Evolutionary conservation across 2,113 vertebrate species (phyloP).

Genomic region (rabbit (Oryctolagus cuniculus)): DNA sequence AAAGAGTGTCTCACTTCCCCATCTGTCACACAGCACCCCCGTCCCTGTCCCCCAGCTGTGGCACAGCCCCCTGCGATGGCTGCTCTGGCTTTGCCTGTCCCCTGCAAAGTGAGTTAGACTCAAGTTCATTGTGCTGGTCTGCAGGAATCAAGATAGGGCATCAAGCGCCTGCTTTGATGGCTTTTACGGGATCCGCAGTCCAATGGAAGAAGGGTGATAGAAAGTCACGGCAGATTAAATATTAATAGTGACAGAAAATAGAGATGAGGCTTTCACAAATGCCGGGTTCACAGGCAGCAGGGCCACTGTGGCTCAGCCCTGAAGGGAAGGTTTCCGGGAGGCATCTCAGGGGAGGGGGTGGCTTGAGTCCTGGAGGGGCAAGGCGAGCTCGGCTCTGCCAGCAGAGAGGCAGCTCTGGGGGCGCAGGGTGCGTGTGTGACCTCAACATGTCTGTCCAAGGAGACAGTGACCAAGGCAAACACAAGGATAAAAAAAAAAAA

Average conservation of each 20-base stretch:
- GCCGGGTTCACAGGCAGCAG: background rate
- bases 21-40: no score
- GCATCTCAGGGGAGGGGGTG: background rate
- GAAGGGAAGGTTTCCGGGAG: background rate
- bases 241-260: background rate
- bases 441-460: background rate
- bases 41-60: background rate
- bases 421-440: background rate
- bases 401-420: background rate
- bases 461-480: conserved; percentile 32
- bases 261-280: background rate
- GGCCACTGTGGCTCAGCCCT: background rate
- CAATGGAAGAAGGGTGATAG: background rate
- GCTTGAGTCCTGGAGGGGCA: background rate
- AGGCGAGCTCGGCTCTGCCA: background rate
- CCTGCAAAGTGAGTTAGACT: background rate
- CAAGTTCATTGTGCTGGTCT: background rate
- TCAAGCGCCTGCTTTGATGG: background rate
- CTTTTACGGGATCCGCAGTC: background rate
- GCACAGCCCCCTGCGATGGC: background rate
- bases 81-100: background rate
- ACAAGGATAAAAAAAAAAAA: background rate
- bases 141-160: background rate
- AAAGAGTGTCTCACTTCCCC: background rate
- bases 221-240: background rate